Conservation (phyloP, 1,140 invertebrate species). For the Schlechtendalia chinensis region DNA sequence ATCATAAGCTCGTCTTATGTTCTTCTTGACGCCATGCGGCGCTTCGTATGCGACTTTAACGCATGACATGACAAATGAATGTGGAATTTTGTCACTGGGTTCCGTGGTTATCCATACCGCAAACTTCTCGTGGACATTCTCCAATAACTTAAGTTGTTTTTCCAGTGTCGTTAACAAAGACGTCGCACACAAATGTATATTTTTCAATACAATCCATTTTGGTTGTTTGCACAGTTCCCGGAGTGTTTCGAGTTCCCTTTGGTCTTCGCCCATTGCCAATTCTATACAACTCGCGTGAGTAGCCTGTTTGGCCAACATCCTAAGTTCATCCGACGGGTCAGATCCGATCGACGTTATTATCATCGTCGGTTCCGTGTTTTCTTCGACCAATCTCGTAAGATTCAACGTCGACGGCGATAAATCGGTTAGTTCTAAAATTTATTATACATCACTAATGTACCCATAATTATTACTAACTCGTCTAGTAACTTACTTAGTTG, state of each 20-base stretch:
- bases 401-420: conserved; percentile 65
- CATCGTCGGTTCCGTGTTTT: conserved; percentile 70
- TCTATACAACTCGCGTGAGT: conserved; percentile 62
- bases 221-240: conserved; percentile 53
- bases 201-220: conserved; percentile 80
- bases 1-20: conserved; percentile 63
- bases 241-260: conserved; percentile 52
- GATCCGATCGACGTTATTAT: conserved; percentile 73
- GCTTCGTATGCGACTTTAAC: conserved; percentile 86
- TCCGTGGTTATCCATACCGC: conserved; percentile 76
- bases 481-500: conserved; percentile 61
- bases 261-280: conserved; percentile 72
- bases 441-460: not conserved
- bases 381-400: conserved; percentile 62
- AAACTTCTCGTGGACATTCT: conserved; percentile 64
- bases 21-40: conserved; percentile 68
- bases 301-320: conserved; percentile 64
- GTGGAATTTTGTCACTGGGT: conserved; percentile 67
- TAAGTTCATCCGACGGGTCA: conserved; percentile 79
- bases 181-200: conserved; percentile 79
- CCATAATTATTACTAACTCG: not conserved
- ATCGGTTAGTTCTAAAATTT: conserved; percentile 60
- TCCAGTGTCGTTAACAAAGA: conserved; percentile 74
- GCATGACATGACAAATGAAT: conserved; percentile 65
- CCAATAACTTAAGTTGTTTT: conserved; percentile 65